A percentile compares a stretch with the other conserved stretches of the same genome.
phyloP scores from a whole-genome alignment of 2,113 vertebrate species.

The Nesogale talazaci region DNA sequence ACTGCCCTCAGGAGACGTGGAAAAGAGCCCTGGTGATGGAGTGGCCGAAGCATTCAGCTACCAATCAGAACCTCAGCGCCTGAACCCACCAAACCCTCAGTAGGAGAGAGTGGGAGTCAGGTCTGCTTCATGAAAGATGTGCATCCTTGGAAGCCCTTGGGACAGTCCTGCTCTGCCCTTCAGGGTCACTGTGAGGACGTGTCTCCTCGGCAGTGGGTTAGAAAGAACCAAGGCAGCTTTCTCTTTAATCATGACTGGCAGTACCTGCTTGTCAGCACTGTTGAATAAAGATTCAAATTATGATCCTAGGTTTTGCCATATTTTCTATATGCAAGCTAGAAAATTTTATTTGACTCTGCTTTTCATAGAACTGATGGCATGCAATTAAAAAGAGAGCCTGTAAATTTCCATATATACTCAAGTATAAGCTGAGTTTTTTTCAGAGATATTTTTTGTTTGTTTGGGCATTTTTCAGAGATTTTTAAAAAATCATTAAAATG shows the following conservation, averaged over 20 bases:
- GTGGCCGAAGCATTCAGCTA: neutral
- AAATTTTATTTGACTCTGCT: constrained; percentile 16
- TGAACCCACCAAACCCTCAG: no score
- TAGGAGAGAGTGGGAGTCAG: no score
- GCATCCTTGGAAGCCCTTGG: neutral
- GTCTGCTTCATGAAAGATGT: no score
- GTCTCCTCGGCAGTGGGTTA: neutral
- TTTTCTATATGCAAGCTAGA: neutral
- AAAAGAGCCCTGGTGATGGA: neutral
- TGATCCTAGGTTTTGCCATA: neutral
- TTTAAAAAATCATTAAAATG: no score
- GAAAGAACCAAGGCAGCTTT: constrained; percentile 17
- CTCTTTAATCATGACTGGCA: neutral
- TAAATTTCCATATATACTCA: no score
- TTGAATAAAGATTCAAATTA: constrained; percentile 15
- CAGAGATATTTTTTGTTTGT: no score
- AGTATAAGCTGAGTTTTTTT: no score
- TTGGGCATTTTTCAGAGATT: no score
- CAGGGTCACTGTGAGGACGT: neutral
- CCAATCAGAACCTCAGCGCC: neutral
- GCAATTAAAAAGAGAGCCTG: no score
- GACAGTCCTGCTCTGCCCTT: neutral
- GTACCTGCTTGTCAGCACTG: neutral
- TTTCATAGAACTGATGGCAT: constrained; percentile 25
- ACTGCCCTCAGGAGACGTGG: neutral